Base-by-base conservation (phyloP, 1,140 invertebrate species). In the Uloborus diversus region DNA sequence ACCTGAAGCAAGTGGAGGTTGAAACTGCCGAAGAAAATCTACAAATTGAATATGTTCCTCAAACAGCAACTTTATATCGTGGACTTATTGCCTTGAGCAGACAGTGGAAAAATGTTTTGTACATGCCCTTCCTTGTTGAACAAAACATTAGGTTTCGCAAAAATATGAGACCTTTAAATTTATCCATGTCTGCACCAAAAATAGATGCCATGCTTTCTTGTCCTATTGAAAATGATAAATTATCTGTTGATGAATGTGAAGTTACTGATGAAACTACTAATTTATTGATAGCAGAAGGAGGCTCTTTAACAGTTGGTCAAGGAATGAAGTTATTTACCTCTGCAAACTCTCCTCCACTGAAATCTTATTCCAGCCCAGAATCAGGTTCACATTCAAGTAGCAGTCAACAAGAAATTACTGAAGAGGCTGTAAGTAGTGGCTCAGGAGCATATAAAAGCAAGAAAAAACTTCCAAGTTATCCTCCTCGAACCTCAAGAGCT, bases 31-130 rank as follows among this genome's bases (percentile, higher is more conserved):
- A 97, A 87, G 89, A 90, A 3, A 95, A 96, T 86, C 90, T 98
- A n/a, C 89, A 91, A 81, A 92, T 94, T 83, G 88, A 91, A 20
- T 92, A 94, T 84, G 89, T 97, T 47, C 96, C 96, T 13, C 92
- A 94, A 65, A 87, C 97, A 5, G 95, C 93, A 69, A 97, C 93
- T 0, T 88, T 98, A n/a, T 89, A 95, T 82, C 86, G 95, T 91
- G 95, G 94, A n/a, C 92, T 97, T 23, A 92, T 96, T 85, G 94
- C 96, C 56, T 85, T 98, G 23, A 96, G 94, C 84, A 90, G 96
- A 2, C 96, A 98, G 85, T 99, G 96, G 96, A 98, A 98, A 87
- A 97, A 96, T 86, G 93, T 96, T 3, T 87, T 99, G 2, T 97
- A 98, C 85, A 97, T 96, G 82, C 96, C 96, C 0, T 88, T 96